These are phyloP conservation scores for Helicoverpa armigera DNA, from an alignment of 1,140 invertebrate species.

Conservation along the genomic window DNA sequence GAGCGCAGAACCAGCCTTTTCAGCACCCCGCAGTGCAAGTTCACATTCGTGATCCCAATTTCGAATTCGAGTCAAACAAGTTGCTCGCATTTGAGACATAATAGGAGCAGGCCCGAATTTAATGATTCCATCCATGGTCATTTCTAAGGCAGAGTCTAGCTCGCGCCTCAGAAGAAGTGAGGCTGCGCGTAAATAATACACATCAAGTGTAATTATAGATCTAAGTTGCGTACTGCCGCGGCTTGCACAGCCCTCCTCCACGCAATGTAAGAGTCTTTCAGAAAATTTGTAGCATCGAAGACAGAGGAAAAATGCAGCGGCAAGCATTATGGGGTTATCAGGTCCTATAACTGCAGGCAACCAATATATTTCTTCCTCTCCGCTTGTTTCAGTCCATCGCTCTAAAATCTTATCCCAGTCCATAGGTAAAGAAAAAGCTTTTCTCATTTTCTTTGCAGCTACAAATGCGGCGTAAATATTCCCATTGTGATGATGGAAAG, in stretches of 20 bases:
- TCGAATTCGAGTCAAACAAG: constrained; percentile 63
- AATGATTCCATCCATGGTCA: constrained; percentile 66
- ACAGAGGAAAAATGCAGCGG: constrained; percentile 80
- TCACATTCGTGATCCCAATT: constrained; percentile 79
- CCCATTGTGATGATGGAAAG: constrained; percentile 70
- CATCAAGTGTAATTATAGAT: constrained; percentile 57
- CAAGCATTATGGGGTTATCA: constrained; percentile 73
- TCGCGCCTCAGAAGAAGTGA: constrained; percentile 67
- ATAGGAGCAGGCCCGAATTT: constrained; percentile 72
- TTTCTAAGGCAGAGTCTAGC: constrained; percentile 63
- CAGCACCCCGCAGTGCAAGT: constrained; percentile 67
- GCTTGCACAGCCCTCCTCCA: constrained; percentile 65
- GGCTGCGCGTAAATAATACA: constrained; percentile 73
- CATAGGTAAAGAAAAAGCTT: constrained; percentile 70
- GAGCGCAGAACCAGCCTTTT: constrained; percentile 65
- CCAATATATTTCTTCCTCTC: constrained; percentile 80
- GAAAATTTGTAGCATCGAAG: constrained; percentile 74
- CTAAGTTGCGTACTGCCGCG: constrained; percentile 59
- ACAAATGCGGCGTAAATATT: constrained; percentile 75
- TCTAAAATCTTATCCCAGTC: constrained; percentile 74
- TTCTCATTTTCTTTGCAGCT: constrained; percentile 78
- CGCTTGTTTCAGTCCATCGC: constrained; percentile 73
- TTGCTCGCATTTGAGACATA: constrained; percentile 74
- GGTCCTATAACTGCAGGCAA: constrained; percentile 62
- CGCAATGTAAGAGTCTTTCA: constrained; percentile 71